Evolutionary conservation across 2,888 invertebrate species (phyloP), one percentile per base, ranked within the genome.

Genomic region (Exocentrus adspersus): DNA sequence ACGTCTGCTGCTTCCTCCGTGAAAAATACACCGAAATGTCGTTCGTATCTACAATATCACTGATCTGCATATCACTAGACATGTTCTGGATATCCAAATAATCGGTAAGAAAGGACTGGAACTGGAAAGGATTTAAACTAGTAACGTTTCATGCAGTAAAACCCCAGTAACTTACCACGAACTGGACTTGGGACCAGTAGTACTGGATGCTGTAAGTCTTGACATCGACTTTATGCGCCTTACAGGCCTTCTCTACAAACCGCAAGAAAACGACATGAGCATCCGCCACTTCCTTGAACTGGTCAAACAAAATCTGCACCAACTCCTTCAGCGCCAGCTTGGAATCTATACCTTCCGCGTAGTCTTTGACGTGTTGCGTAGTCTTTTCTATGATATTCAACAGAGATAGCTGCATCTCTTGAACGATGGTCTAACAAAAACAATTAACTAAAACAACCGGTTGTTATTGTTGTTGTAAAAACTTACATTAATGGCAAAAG

Each of bases 181-280:
- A 90, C 81, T 97, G 96, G 32, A 95, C 92, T 75, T 94, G 92
- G 42, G 90, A 89, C 96, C 96, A 97, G 71, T 94, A 94, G 79
- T 94, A 92, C 37, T 90, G 86, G 78, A 91, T 87, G 76, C 88
- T 88, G 78, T 92, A 93, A 46, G 90, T 79, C 57, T 84, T 83
- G 48, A 86, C 77, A 70, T 85, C 84, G n/a, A 86, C 73, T 63
- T 84, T 84, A 76, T 89, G 86, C 56, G 85, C 86, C 69, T 87
- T 86, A n/a, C 85, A 84, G 46, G 89, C 89, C 74, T 88, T 67
- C 85, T 84, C 76, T 85, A 90, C 72, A 86, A 87, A 76, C 28
- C 87, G 88, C 1, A 93, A 81, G 12, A 94, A 86, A 43, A 89
- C 80, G 17, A 87, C 82, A 79, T 95, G 94, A n/a, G 91, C 89